Evolutionary conservation across 1,140 invertebrate genomes (phyloP).

Genomic region (Cryptotermes secundus): DNA sequence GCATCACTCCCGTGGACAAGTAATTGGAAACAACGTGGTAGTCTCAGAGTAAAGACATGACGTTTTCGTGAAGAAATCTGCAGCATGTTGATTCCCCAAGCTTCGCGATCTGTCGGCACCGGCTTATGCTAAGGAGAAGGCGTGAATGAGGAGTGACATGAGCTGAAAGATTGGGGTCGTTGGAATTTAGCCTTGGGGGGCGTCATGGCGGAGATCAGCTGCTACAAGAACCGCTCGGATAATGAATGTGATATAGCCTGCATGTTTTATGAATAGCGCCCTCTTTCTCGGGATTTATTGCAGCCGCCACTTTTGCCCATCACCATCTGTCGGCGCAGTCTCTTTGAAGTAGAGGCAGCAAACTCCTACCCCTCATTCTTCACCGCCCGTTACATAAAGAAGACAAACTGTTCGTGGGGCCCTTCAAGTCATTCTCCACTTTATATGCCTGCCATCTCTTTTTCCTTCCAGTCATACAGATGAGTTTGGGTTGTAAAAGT

Average conservation of each 20-base stretch:
- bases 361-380: slow-evolving; percentile 47
- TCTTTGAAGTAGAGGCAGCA: slow-evolving; percentile 42
- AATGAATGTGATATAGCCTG: slow-evolving; percentile 30
- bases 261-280: slow-evolving; percentile 32
- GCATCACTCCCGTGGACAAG: too few species aligned
- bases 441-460: slow-evolving; percentile 42
- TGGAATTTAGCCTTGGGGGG: slow-evolving; percentile 8
- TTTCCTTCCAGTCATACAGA: slow-evolving; percentile 29
- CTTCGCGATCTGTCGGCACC: too few species aligned
- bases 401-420: slow-evolving; percentile 50
- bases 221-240: background rate
- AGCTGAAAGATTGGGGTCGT: slow-evolving; percentile 27
- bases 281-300: slow-evolving; percentile 48
- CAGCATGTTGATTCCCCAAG: too few species aligned
- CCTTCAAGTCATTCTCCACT: slow-evolving; percentile 46
- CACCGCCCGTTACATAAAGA: slow-evolving; percentile 44
- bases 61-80: too few species aligned
- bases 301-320: slow-evolving; percentile 54
- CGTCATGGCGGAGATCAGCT: background rate
- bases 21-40: too few species aligned
- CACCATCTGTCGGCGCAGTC: slow-evolving; percentile 50
- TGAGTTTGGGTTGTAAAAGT: slow-evolving; percentile 41
- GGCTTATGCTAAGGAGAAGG: too few species aligned
- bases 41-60: too few species aligned
- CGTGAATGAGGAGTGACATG: too few species aligned